Base-by-base conservation (phyloP, 2,797 vertebrate species). In the Linurgus olivaceus region DNA sequence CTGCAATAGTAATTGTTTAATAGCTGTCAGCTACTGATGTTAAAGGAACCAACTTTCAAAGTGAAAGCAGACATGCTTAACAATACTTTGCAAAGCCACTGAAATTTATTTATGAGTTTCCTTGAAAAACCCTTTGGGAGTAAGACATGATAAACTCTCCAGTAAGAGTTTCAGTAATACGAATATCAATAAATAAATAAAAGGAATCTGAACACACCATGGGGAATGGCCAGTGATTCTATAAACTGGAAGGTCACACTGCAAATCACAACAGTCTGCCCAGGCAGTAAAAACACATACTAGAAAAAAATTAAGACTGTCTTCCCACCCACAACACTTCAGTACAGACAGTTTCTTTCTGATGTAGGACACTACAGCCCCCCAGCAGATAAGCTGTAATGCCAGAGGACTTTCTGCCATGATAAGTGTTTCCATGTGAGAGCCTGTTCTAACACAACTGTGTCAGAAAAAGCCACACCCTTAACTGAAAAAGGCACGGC, bases 401-500 rank as follows among this genome's bases (percentile, higher is more conserved):
- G 83, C 21, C 76, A 88, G 40, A 87, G 57, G 55, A 71, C 81
- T 86, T 91, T 70, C 52, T 71, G 65, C 42, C 61, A 57, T 2
- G 94, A 96, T 96, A 95, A 89, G 40, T 24, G 52, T 21, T 86
- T 57, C 50, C 10, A 31, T 77, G 50, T 0, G 0, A 79, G 40
- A 87, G 78, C 6, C 82, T 59, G 50, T 20, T 73, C 44, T 23
- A 85, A 81, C 59, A 55, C 17, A 65, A 65, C 40, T 12, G 15
- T 23, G n/a, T 13, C 71, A 87, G 63, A 54, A 86, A 82, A 66
- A 67, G 40, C 65, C 96, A 95, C 96, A 91, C 96, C 96, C 95
- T 63, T 88, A 96, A 95, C 96, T 67, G 95, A 93, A 94, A 52
- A 88, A 38, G 33, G n/a, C 3, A 0, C 0, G 6, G 48, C 72